Base-by-base conservation (phyloP, 2,888 invertebrate genomes). In the Drosophila fungiperda region DNA sequence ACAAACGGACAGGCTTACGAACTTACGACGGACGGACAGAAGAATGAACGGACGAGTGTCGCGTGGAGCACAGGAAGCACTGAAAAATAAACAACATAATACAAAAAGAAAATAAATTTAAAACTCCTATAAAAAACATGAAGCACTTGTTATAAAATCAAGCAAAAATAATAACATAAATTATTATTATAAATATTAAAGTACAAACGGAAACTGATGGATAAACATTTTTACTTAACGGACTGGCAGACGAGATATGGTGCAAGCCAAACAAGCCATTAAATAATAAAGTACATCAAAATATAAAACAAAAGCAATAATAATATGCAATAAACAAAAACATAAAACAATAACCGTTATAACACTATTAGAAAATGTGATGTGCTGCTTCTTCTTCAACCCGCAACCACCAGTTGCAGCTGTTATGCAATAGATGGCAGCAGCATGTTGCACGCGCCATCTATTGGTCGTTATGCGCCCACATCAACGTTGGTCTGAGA, bases 391-490 rank as follows among this genome's bases (percentile, higher is more conserved):
- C 53, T 42, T 55, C 36, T 50, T 45, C 50, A 38, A 33, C 17
- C 48, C 52, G 32, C 35, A 40, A 48, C 23, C 26, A 40, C 45
- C 60, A 52, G 78, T 68, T 81, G 68, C 90, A 70, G 23, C 52
- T 17, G 20, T 36, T 59, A 74, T 75, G 72, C 88, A 75, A 36
- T 75, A 90, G 89, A 80, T 82, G 82, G 84, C 84, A 71, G 75
- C 73, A 79, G 69, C 60, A 60, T 36, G 52, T 36, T 65, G 68
- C 75, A 57, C 49, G 77, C 84, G 85, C 82, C 88, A 83, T 81
- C 89, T 86, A 77, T 77, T 73, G 82, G 73, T 71, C 68, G 40
- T 67, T 68, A 71, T 68, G 55, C 53, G 40, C 26, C 32, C 20
- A 40, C 40, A 40, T 48, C 57, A 57, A 54, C 53, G 40, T 23